Evolutionary conservation across 2,113 vertebrate species (phyloP).

Genomic region (Spizaetus ornatus): DNA sequence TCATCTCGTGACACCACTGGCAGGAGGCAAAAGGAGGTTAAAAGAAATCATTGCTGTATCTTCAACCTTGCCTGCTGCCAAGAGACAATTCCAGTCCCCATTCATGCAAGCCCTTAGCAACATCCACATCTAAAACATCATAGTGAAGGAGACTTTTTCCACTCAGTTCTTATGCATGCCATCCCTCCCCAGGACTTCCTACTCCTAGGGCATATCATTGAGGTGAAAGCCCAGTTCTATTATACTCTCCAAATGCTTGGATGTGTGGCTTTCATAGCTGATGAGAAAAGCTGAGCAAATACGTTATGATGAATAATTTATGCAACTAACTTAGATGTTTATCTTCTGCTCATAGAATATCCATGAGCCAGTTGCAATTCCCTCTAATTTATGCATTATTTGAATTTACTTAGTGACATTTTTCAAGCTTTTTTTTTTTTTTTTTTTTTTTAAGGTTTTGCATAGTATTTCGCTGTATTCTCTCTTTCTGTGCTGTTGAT

Average conservation of each 20-base stretch:
- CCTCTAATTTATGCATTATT: slow-evolving; percentile 52
- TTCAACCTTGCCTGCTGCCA: background rate
- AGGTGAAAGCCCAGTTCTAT: background rate
- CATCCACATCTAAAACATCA: background rate
- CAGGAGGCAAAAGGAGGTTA: background rate
- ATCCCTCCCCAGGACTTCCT: background rate
- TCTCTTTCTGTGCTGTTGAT: background rate
- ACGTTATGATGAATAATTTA: slow-evolving; percentile 61
- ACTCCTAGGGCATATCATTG: background rate
- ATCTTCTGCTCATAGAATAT: slow-evolving; percentile 64
- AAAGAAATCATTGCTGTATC: background rate
- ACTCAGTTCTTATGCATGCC: background rate
- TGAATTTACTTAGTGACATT: slow-evolving; percentile 33
- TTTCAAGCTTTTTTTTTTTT: background rate
- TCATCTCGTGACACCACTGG: too few species aligned
- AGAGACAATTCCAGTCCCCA: background rate
- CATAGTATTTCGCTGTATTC: background rate
- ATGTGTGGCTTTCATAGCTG: slow-evolving; percentile 9
- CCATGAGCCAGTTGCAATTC: slow-evolving; percentile 42
- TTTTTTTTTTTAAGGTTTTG: background rate
- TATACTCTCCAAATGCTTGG: background rate
- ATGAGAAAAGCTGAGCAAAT: slow-evolving; percentile 55
- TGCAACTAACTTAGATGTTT: slow-evolving; percentile 50
- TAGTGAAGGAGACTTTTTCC: background rate
- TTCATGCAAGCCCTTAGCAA: background rate